Conservation (phyloP, 2,888 invertebrate species). For the Meiosimyza decipiens region DNA sequence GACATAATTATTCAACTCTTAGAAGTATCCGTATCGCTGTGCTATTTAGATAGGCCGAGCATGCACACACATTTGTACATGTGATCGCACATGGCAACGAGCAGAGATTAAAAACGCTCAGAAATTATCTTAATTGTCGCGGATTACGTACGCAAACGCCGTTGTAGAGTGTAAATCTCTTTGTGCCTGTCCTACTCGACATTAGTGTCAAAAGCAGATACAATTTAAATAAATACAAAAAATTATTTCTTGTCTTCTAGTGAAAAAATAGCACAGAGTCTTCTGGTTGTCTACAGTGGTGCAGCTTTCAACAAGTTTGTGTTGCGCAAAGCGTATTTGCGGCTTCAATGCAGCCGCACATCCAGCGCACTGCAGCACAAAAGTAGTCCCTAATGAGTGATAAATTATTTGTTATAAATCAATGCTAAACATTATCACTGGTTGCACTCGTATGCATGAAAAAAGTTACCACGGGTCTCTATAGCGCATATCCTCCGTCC, state of each 20-base stretch:
- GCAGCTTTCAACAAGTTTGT: slow-evolving; percentile 30
- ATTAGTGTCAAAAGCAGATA: slow-evolving; percentile 29
- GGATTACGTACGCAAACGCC: slow-evolving; percentile 17
- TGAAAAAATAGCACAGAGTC: neutral
- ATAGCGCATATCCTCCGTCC: too few species aligned
- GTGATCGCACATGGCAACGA: neutral
- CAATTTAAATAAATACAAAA: slow-evolving; percentile 27
- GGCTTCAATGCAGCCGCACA: neutral
- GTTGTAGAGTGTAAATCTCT: neutral
- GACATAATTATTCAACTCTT: slow-evolving; percentile 45
- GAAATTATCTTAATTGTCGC: slow-evolving; percentile 33
- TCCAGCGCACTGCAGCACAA: slow-evolving; percentile 36
- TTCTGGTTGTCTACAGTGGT: neutral
- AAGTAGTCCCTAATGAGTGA: slow-evolving; percentile 55
- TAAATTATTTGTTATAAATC: slow-evolving; percentile 56
- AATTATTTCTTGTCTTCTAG: neutral
- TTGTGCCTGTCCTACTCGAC: neutral
- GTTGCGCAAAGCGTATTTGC: slow-evolving; percentile 5
- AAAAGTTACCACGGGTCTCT: neutral
- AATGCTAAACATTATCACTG: slow-evolving; percentile 44
- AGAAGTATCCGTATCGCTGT: neutral
- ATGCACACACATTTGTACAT: neutral
- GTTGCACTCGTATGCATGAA: neutral
- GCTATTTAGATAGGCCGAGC: slow-evolving; percentile 20
- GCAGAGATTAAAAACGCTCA: slow-evolving; percentile 20